Evolutionary conservation across 1,140 invertebrate species (phyloP).

Genomic region (Gyrodactylus bullatarudis): DNA sequence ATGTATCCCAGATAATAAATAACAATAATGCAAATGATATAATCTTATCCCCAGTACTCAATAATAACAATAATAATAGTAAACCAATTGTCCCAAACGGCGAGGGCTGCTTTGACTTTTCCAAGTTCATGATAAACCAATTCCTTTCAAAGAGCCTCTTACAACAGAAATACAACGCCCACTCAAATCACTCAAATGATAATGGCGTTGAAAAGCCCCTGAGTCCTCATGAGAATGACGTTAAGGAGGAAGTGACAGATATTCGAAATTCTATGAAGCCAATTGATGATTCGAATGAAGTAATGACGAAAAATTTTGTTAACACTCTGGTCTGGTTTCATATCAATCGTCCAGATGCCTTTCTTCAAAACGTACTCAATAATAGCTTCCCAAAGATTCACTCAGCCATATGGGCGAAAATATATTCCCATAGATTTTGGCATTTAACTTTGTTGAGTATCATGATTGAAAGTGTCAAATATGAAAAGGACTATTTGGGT

Average conservation of each 20-base stretch:
- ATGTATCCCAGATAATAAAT: neutral
- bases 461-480: neutral
- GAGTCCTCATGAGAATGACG: neutral
- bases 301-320: neutral
- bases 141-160: neutral
- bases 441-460: neutral
- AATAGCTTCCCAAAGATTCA: neutral
- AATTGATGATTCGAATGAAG: neutral
- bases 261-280: neutral
- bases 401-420: neutral
- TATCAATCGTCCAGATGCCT: neutral
- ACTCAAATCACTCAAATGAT: neutral
- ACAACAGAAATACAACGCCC: neutral
- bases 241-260: neutral
- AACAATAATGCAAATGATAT: neutral
- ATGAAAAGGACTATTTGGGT: neutral
- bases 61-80: neutral
- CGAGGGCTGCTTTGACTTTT: too few species aligned
- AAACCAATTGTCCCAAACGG: neutral
- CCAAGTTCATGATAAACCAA: neutral
- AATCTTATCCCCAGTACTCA: neutral
- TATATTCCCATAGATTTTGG: neutral
- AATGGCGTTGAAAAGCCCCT: neutral
- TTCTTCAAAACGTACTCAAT: neutral
- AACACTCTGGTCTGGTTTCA: neutral